These are phyloP conservation scores for Macrobrachium rosenbergii DNA, from an alignment of 1,140 invertebrate genomes.

Conservation along the genomic window DNA sequence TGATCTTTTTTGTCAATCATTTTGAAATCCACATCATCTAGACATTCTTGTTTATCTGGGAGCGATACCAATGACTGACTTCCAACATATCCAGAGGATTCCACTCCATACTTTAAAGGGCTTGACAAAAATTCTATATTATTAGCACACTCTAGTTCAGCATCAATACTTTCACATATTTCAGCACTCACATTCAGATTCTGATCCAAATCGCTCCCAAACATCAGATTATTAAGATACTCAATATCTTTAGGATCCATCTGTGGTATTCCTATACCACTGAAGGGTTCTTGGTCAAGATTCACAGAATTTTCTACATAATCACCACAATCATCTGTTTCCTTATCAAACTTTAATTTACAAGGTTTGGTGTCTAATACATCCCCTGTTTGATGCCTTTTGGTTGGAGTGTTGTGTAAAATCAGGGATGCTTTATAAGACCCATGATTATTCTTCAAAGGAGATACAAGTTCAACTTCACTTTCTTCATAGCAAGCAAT, in stretches of 20 bases:
- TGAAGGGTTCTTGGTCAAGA: background rate
- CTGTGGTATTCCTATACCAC: constrained; percentile 13
- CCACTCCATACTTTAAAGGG: too few species aligned
- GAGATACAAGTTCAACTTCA: constrained; percentile 50
- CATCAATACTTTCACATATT: background rate
- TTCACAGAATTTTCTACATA: background rate
- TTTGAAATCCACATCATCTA: too few species aligned
- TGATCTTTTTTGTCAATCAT: too few species aligned
- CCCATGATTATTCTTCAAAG: constrained; percentile 6
- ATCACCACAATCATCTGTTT: background rate
- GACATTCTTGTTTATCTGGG: too few species aligned
- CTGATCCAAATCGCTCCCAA: constrained; percentile 19
- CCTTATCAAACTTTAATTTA: background rate
- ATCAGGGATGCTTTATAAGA: background rate
- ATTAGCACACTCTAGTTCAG: too few species aligned
- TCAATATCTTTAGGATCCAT: constrained; percentile 42
- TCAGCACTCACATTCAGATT: background rate
- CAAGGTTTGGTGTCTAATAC: background rate
- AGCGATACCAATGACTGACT: too few species aligned
- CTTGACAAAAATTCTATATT: too few species aligned
- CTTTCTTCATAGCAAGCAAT: constrained; percentile 35
- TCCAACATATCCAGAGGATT: too few species aligned
- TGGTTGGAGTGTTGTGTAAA: background rate
- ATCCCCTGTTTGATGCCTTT: background rate
- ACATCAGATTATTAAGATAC: constrained; percentile 34